Evolutionary conservation across 2,797 vertebrate genomes (phyloP), one percentile per base, ranked within the genome.

Genomic region (Phataginus tricuspis): DNA sequence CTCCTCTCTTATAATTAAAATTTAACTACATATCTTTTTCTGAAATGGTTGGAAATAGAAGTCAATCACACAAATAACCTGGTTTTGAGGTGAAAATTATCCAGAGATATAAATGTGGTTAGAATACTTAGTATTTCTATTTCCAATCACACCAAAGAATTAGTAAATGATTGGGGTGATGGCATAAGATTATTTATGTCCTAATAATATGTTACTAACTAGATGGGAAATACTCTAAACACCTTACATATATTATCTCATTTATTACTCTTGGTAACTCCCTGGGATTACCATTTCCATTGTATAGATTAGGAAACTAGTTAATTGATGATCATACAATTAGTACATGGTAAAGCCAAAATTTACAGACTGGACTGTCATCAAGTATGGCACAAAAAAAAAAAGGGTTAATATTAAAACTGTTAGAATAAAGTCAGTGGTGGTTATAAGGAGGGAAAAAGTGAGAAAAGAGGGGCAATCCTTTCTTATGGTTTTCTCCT

Each of bases 31-130:
- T 72, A 72, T 87, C 39, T 92, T 91, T 88, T 86, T 16, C 78
- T 79, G 55, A 95, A 84, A 82, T 82, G 34, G 2, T 75, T 94
- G 19, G 39, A 92, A 94, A 94, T 77, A 90, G 4, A 88, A 55
- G 19, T 71, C 68, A 93, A 59, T 90, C 31, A 90, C 34, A 82
- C 27, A 82, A 31, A 59, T 68, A 66, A 75, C 18, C 37, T 64
- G 55, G 8, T 57, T 94, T 89, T 59, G 37, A 83, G 69, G 14
- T 93, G 4, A 93, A 87, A 93, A 37, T 69, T 77, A 69, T 42
- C 10, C 21, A 75, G 19, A 82, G 2, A 39, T 72, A 79, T 25
- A 88, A 85, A 78, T 84, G 11, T 53, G 1, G 15, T 75, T 90
- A 79, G 45, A 83, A 71, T 72, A 72, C 55, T 87, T 63, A 80